Base-by-base conservation (phyloP, 2,888 invertebrate species). In the Nezara viridula region DNA sequence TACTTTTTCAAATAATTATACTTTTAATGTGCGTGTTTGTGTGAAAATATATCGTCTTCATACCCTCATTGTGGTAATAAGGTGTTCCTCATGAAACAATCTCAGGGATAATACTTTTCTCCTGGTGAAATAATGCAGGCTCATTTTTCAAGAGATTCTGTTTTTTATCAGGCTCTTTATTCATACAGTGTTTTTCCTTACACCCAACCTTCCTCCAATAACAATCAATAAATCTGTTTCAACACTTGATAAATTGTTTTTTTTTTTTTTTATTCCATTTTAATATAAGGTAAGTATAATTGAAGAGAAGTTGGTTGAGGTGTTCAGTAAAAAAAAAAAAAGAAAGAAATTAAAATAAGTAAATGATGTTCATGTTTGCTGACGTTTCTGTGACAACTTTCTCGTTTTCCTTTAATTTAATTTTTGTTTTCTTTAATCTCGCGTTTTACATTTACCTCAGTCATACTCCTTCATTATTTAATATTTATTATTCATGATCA, bases 141-240 rank as follows among this genome's bases (percentile, higher is more conserved):
- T 60, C 55, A 60, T 60, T n/a, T 60, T 27, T 60, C 32, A 66
- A 27, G 66, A 66, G 66, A 66, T 66, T 66, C 66, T 32, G 66
- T 32, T 66, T 66, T 27, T 66, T 32, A n/a, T 66, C 27, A 32
- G 14, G 16, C 66, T 66, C 66, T 4, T 32, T 66, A 66, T 66
- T 66, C 66, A 66, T 66, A 5, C 32, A 27, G 27, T 66, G n/a
- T 60, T 60, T 60, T 10, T 60, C n/a, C 27, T n/a, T 27, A 60
- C 24, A n/a, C n/a, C n/a, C 9, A 60, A 60, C n/a, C 55, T 60
- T n/a, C 10, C 27, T 27, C n/a, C 55, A 27, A 60, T 60, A 60
- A 60, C 27, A 12, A 27, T 12, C 12, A 10, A 60, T 60, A 60
- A 60, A 60, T 60, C n/a, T 52, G 0, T 24, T 24, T 6, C 24